Evolutionary conservation across 2,797 vertebrate genomes (phyloP).

Genomic region (Diceros bicornis): DNA sequence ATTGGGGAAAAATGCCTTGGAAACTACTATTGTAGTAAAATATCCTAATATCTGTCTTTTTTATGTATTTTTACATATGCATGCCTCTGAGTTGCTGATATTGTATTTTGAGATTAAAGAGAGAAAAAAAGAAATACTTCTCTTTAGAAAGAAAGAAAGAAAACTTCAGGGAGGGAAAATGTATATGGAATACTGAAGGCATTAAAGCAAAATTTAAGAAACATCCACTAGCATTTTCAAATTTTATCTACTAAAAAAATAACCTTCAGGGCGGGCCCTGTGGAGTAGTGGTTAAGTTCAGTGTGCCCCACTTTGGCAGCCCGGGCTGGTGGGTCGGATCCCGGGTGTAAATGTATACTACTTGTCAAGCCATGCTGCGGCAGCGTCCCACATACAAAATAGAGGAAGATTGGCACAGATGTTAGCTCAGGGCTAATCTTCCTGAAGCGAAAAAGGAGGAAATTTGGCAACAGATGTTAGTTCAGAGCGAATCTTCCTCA

Average conservation of each 20-base stretch:
- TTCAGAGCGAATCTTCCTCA: no score
- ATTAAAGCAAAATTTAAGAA: constrained; percentile 5
- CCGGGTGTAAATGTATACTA: no score
- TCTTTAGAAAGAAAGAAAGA: neutral
- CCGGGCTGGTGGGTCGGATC: no score
- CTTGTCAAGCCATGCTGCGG: no score
- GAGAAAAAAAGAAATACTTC: neutral
- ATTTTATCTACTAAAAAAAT: neutral
- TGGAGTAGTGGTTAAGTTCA: no score
- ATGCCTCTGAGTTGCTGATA: neutral
- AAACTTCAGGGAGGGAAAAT: neutral
- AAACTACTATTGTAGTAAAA: neutral
- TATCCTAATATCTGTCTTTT: neutral
- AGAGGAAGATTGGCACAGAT: no score
- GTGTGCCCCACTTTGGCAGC: no score
- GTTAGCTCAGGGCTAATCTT: no score
- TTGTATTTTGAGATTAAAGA: constrained; percentile 14
- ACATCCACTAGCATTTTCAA: neutral
- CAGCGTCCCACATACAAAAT: no score
- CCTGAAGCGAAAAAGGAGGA: no score
- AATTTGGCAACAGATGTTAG: no score
- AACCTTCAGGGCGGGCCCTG: no score
- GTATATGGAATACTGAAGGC: neutral
- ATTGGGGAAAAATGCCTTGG: neutral
- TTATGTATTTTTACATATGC: neutral